A percentile compares a stretch with the other conserved stretches of the same genome.
Evolutionary conservation across 2,797 vertebrate genomes (phyloP).

Genomic region (Periparus ater): DNA sequence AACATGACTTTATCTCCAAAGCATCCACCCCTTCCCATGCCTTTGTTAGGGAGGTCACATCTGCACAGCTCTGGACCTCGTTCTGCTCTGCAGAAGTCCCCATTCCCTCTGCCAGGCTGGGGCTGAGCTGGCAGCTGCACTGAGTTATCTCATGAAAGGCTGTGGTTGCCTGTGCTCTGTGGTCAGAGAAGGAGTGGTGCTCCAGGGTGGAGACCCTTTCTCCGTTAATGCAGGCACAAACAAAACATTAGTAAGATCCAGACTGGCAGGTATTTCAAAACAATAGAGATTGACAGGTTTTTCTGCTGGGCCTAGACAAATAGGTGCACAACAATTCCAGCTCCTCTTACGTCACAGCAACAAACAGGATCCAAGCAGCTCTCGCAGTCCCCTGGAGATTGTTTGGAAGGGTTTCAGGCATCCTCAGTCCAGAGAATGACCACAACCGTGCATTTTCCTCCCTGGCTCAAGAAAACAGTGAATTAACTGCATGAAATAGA

Average conservation of each 20-base stretch:
- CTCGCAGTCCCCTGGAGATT: neutral
- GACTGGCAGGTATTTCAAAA: neutral
- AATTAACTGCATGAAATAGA: neutral
- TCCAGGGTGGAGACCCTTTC: slow-evolving; percentile 2
- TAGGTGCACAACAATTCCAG: neutral
- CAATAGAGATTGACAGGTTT: neutral
- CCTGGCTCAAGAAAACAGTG: rapidly evolving
- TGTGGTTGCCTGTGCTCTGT: neutral
- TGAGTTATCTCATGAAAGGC: neutral
- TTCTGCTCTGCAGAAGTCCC: neutral
- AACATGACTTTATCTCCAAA: rapidly evolving
- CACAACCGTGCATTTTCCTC: neutral
- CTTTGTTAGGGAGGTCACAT: neutral
- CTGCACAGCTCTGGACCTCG: neutral
- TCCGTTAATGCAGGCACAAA: neutral
- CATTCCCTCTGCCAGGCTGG: neutral
- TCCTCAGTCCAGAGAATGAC: neutral
- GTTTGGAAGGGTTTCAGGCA: neutral
- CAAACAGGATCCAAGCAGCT: neutral
- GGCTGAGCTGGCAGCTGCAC: neutral
- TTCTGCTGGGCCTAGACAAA: neutral
- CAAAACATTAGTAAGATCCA: neutral
- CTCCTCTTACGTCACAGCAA: neutral
- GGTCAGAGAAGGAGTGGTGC: slow-evolving; percentile 38
- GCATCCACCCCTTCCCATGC: neutral